Base-by-base conservation (phyloP, 2,797 vertebrate species). In the Amniataba percoides region DNA sequence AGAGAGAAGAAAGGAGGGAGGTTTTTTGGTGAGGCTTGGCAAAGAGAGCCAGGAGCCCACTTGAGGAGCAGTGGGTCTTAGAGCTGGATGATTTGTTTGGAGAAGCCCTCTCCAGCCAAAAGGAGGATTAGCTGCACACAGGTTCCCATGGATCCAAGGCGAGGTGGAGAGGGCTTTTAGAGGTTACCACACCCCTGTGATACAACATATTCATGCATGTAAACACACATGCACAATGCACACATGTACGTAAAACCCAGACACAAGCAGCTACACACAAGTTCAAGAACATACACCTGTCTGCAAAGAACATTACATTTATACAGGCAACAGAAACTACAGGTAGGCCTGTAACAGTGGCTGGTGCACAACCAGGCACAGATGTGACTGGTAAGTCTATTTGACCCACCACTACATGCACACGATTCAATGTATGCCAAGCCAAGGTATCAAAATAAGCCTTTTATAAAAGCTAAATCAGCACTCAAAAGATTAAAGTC, bases 51-150 rank as follows among this genome's bases (percentile, higher is more conserved):
- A 90, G 91, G 77, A 93, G 88, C 85, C 93, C 92, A 90, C 91
- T 93, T 72, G 86, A 94, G 84, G 87, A 93, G 88, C 86, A 87
- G 73, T 52, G 78, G 88, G 88, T 88, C 87, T 94, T 92, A 92
- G 86, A 87, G 88, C 89, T 78, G 86, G 81, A 90, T 89, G 93
- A 88, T 92, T 94, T 94, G 91, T 94, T 94, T 94, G 88, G 91
- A 92, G 91, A 91, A 93, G 86, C 89, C 89, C 79, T 84, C 84
- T 88, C 34, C 57, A 83, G 84, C 89, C 90, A 91, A 92, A 91
- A 89, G 78, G 76, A 78, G 90, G 91, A 93, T 93, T 93, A 93
- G 87, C 80, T 56, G 70, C 65, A 46, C 62, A 60, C 91, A 83
- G 91, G 90, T 95, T 95, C 94, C 92, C 94, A 94, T 93, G 92